Evolutionary conservation across 2,888 invertebrate genomes (phyloP).

Genomic region (Kryphioiulus occultus): DNA sequence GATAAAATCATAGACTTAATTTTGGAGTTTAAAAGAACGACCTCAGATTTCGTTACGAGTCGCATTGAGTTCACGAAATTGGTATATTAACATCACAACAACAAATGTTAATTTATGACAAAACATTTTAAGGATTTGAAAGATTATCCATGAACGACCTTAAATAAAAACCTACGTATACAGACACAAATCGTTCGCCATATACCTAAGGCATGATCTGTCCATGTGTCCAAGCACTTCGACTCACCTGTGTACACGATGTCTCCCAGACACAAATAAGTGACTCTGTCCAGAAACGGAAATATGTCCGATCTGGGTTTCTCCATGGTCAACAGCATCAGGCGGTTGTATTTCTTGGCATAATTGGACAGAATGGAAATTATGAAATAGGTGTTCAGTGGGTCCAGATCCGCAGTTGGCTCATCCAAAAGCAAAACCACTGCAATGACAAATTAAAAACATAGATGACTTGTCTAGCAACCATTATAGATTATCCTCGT

Average conservation of each 20-base stretch:
- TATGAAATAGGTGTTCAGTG: conserved; percentile 91
- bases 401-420: conserved; percentile 93
- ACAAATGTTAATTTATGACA: too few species aligned
- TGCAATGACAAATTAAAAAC: conserved; percentile 59
- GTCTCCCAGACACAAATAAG: conserved; percentile 79
- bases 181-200: too few species aligned
- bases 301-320: conserved; percentile 94
- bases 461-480: not conserved
- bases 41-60: too few species aligned
- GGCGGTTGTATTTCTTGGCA: conserved; percentile 86
- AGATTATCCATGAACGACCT: too few species aligned
- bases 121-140: too few species aligned
- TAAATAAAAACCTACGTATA: too few species aligned
- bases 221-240: too few species aligned
- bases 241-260: conserved; percentile 63
- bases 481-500: not conserved
- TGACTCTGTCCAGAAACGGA: conserved; percentile 90
- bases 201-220: too few species aligned
- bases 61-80: too few species aligned
- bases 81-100: too few species aligned
- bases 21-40: too few species aligned
- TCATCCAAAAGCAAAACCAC: conserved; percentile 89
- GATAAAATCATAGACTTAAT: too few species aligned
- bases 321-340: conserved; percentile 89
- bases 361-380: conserved; percentile 90